These are phyloP conservation scores for Vanessa tameamea DNA, from an alignment of 1,140 invertebrate genomes.

Conservation along the genomic window DNA sequence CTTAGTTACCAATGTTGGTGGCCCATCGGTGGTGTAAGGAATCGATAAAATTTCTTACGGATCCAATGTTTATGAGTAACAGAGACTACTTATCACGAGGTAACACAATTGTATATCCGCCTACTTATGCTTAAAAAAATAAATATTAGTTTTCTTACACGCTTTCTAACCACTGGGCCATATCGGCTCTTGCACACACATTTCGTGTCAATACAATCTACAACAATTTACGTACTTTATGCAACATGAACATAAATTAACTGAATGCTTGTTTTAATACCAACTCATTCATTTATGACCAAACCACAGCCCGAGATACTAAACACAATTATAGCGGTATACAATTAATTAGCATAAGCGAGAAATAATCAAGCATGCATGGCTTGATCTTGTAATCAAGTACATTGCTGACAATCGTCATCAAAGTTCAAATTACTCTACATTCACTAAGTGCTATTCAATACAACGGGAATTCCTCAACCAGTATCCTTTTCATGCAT, in stretches of 20 bases:
- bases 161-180: too few relatives aligned
- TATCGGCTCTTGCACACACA: too few relatives aligned
- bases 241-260: neutral
- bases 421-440: slow-evolving; percentile 10
- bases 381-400: slow-evolving; percentile 28
- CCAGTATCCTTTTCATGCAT: slow-evolving; percentile 10
- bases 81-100: too few relatives aligned
- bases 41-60: too few relatives aligned
- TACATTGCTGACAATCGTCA: slow-evolving; percentile 28
- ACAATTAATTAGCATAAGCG: slow-evolving; percentile 12
- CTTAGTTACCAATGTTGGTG: too few relatives aligned
- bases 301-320: neutral
- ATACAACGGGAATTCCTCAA: slow-evolving; percentile 1
- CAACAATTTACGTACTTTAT: too few relatives aligned
- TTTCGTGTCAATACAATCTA: too few relatives aligned
- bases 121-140: too few relatives aligned
- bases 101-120: too few relatives aligned
- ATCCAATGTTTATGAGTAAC: too few relatives aligned
- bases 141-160: too few relatives aligned
- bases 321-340: neutral
- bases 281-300: neutral
- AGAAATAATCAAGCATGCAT: slow-evolving; percentile 28
- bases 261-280: neutral
- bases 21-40: too few relatives aligned
- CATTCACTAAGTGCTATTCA: slow-evolving; percentile 1